Evolutionary conservation across 2,797 vertebrate species (phyloP).

Genomic region (Myotis pilosus): DNA sequence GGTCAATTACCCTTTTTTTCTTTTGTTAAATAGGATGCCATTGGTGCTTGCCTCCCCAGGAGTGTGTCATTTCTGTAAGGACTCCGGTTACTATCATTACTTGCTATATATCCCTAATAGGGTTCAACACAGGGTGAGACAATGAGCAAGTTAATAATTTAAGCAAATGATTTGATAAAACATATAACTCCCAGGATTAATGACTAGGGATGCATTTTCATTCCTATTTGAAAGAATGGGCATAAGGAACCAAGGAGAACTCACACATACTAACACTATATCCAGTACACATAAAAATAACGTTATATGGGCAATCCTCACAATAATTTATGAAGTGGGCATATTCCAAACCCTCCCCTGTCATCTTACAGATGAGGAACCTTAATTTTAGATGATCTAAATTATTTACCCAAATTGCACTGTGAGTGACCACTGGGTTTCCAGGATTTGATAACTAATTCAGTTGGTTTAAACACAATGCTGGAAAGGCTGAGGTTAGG

Average conservation of each 20-base stretch:
- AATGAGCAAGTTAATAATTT: background rate
- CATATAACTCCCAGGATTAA: background rate
- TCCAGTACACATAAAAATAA: conserved; percentile 9
- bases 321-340: background rate
- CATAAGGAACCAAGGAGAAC: background rate
- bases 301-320: background rate
- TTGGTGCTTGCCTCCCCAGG: background rate
- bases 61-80: background rate
- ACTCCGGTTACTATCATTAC: background rate
- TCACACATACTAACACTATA: background rate
- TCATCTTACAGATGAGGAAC: background rate
- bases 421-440: background rate
- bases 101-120: background rate
- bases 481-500: background rate
- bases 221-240: background rate
- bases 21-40: background rate
- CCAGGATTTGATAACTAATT: background rate
- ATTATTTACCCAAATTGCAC: background rate
- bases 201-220: background rate
- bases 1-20: too few relatives aligned
- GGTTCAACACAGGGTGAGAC: background rate
- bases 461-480: background rate
- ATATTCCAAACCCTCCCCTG: background rate
- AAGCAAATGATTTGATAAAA: background rate
- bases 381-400: background rate